Base-by-base conservation (phyloP, 2,888 invertebrate species). In the Eupithecia subfuscata region DNA sequence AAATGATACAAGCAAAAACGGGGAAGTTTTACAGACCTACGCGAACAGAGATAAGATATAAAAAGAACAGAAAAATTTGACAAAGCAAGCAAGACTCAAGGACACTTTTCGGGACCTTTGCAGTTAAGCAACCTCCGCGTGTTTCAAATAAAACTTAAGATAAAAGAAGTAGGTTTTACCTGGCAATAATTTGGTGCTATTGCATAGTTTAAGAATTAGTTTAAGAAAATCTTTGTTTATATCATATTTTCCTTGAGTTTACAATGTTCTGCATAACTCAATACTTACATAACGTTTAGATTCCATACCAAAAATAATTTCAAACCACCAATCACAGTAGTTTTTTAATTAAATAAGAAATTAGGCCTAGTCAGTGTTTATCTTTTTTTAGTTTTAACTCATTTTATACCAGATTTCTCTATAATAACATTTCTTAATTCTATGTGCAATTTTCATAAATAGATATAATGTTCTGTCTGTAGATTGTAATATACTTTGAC, bases 221-320 rank as follows among this genome's bases (percentile, higher is more conserved):
- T 30, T 34, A 34, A 34, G 64, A 34, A 34, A 64, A 18, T 64
- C 16, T 60, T 60, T 60, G 60, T 60, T 25, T 60, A 60, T 25
- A 60, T 25, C 11, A 60, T 60, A 60, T 60, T 60, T 60, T 14
- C n/a, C 56, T 25, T 69, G 70, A 74, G 40, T 63, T 22, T 72
- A 69, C 48, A 18, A 34, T 74, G 12, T 75, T 71, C 63, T 71
- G 75, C 75, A 73, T 76, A 12, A 72, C 43, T 77, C 73, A 70
- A 75, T 76, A 75, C 56, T 56, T 76, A 74, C 79, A 75, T 69
- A n/a, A n/a, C n/a, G 78, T 78, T 79, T 80, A 86, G 88, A 85
- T 90, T 87, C 83, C 87, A 92, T 92, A 89, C 93, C 93, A 93
- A 93, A 93, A 92, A 92, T 90, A 80, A 73, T 87, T 86, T 85